Percentiles rank a stretch among this genome's conserved stretches.
Conservation (phyloP, 2,797 vertebrate genomes). For the Thunnus albacares region DNA sequence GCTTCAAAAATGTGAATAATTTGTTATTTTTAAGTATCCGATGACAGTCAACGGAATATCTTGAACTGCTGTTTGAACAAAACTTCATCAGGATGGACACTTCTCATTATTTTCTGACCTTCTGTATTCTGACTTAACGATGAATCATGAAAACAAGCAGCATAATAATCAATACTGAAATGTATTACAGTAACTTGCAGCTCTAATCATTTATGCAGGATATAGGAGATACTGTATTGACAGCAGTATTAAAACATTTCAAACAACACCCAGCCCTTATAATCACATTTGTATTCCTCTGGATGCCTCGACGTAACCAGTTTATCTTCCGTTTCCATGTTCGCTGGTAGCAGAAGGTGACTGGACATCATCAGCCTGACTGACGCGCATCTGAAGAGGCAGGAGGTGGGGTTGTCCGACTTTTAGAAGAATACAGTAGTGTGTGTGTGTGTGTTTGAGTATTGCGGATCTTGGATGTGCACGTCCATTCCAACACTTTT, state of each 20-base stretch:
- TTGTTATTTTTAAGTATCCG: neutral
- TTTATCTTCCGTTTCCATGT: constrained; percentile 10
- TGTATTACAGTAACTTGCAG: neutral
- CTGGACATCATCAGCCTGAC: constrained; percentile 21
- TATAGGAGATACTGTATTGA: no score
- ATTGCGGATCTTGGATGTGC: constrained; percentile 14
- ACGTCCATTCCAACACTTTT: constrained; percentile 48
- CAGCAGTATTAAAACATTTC: neutral
- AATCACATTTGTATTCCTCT: neutral
- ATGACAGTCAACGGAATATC: no score
- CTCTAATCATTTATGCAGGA: no score
- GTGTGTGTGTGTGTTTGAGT: neutral
- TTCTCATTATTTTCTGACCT: neutral
- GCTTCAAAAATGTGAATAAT: neutral
- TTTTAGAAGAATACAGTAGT: constrained; percentile 35
- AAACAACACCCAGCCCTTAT: neutral
- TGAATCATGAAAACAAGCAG: neutral
- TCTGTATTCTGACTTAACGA: neutral
- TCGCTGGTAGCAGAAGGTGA: neutral
- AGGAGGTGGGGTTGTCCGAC: constrained; percentile 13
- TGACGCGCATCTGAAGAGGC: constrained; percentile 13
- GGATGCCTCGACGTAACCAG: neutral
- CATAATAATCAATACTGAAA: no score
- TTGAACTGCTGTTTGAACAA: no score
- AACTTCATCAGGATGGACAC: no score